These are phyloP conservation scores for Bombycilla garrulus DNA, from an alignment of 2,113 vertebrate genomes.

Conservation along the genomic window DNA sequence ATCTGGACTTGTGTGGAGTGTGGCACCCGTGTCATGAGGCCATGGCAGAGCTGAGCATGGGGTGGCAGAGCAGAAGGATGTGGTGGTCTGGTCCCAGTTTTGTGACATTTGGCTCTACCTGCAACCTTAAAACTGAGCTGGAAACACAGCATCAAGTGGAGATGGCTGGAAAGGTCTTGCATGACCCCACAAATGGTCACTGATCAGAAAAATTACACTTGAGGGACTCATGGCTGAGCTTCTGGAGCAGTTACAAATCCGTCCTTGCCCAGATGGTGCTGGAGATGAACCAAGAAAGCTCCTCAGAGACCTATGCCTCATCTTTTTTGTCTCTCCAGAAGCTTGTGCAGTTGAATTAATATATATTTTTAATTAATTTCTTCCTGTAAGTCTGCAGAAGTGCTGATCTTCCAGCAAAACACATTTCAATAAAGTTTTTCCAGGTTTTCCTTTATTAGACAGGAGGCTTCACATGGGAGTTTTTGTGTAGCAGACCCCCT, in stretches of 20 bases:
- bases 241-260: background rate
- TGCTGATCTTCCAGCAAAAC: background rate
- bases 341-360: background rate
- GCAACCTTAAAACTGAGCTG: background rate
- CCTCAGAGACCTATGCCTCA: background rate
- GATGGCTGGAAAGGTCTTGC: background rate
- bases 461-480: background rate
- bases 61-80: background rate
- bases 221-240: background rate
- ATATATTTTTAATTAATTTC: background rate
- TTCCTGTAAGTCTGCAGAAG: background rate
- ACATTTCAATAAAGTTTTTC: background rate
- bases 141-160: background rate
- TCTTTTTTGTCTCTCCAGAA: background rate
- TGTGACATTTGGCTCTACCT: background rate
- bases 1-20: background rate
- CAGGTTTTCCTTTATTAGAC: background rate
- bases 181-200: background rate
- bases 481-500: background rate
- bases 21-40: background rate
- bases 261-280: background rate
- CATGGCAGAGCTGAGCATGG: background rate
- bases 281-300: background rate
- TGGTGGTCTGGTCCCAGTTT: background rate
- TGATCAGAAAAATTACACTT: background rate